phyloP scores from a whole-genome alignment of 2,797 vertebrate species.

The Erethizon dorsatum region DNA sequence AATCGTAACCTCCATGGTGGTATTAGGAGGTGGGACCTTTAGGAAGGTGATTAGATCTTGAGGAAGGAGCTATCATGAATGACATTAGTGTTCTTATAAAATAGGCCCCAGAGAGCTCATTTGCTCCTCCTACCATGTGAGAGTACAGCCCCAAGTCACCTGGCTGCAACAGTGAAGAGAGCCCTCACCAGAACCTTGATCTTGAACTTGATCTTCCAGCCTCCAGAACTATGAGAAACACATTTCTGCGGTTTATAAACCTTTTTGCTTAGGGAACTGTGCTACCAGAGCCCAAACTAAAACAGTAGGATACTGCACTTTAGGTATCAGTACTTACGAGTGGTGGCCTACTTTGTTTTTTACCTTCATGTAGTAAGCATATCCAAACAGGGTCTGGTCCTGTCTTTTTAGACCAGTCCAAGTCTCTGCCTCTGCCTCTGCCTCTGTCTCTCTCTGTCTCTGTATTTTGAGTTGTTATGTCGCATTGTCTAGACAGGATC shows the following conservation, averaged over 20 bases:
- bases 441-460: not conserved
- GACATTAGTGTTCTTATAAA: not conserved
- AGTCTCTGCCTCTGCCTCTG: not conserved
- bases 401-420: not conserved
- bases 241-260: not conserved
- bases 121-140: not conserved
- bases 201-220: not conserved
- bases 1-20: not conserved
- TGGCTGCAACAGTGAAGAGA: not conserved
- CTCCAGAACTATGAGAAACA: not conserved
- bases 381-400: not conserved
- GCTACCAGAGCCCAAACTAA: not conserved
- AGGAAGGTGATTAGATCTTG: not conserved
- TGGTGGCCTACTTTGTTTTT: not conserved
- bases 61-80: not conserved
- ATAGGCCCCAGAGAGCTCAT: not conserved
- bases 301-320: not conserved
- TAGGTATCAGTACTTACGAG: not conserved
- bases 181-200: not conserved
- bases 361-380: not conserved
- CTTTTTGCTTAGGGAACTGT: not conserved
- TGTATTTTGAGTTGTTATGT: slow-evolving; percentile 11
- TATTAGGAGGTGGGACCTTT: not conserved
- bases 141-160: not conserved
- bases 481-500: not conserved